Conservation (phyloP, 2,113 vertebrate genomes). For the Sardina pilchardus region DNA sequence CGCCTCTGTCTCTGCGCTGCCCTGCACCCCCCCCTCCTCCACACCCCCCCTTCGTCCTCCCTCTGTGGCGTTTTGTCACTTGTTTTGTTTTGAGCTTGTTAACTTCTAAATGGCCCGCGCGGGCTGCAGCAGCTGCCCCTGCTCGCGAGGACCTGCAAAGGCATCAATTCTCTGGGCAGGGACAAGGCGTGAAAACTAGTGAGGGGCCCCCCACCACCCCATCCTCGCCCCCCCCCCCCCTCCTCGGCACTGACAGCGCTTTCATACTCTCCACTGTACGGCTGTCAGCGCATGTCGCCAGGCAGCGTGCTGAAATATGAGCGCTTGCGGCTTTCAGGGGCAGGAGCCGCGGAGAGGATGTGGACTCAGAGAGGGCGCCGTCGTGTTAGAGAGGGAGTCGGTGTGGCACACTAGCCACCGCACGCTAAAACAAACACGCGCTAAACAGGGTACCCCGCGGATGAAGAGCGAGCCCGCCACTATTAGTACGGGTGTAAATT, state of each 20-base stretch:
- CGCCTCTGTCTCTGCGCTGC: constrained; percentile 24
- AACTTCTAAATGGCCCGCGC: constrained; percentile 66
- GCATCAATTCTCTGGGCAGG: constrained; percentile 66
- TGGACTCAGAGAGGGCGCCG: neutral
- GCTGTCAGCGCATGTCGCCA: neutral
- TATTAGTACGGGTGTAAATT: neutral
- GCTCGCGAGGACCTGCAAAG: constrained; percentile 56
- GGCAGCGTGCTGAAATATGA: constrained; percentile 1
- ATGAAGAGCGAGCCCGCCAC: neutral
- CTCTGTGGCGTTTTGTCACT: constrained; percentile 71
- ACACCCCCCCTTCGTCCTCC: constrained; percentile 52
- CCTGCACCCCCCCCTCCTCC: no score
- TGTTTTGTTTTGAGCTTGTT: constrained; percentile 76
- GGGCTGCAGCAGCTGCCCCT: constrained; percentile 71
- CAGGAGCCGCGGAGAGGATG: neutral
- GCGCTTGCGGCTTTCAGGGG: neutral
- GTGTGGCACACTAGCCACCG: neutral
- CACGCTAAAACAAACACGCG: neutral
- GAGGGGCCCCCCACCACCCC: neutral
- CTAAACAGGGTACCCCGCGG: neutral
- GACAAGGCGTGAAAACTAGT: constrained; percentile 56
- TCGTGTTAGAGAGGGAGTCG: neutral
- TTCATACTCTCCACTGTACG: neutral
- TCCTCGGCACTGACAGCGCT: neutral
- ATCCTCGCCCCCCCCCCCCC: neutral